Evolutionary conservation across 1,140 invertebrate genomes (phyloP), one percentile per base, ranked within the genome.

Genomic region (Melitaea cinxia): DNA sequence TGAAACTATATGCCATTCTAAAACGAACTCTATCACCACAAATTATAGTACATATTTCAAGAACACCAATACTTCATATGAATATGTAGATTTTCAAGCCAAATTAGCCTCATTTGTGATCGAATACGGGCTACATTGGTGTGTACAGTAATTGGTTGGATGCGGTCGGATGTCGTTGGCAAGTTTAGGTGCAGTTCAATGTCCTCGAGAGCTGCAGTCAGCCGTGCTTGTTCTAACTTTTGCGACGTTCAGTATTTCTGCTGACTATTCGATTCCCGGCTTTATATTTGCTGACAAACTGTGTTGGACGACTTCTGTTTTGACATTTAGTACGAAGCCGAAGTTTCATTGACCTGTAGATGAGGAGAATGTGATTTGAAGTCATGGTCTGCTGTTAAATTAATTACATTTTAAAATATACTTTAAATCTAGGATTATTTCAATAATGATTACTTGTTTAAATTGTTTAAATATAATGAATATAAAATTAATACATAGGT

Each of bases 61-160:
- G 6, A 42, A 19, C 37, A 17, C 4, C 6, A 1, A 3, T 7
- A 17, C 14, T 42, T 19, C 5, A 42, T 42, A 42, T 42, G 37
- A 42, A 42, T 42, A 15, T 1, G 37, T 42, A 7, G 4, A 1
- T 47, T 58, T 50, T 59, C 50, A 66, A 0, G 37, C 17, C 12
- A 66, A 66, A 59, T 55, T 55, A 49, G 55, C 17, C 64, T 58
- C 37, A 60, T 55, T 47, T 37, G 50, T 55, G 39, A 47, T 0
- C 50, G 19, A 10, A 30, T 42, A 66, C 21, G 23, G 39, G 55
- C 17, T 24, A 33, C 17, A 66, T 45, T 66, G 37, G 50, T 30
- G 2, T 47, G 23, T 26, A 21, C 39, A 30, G 58, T 66, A 60
- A 66, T 59, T 66, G 52, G 39, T 50, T 35, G 50, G 49, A 66